These are phyloP conservation scores for Larimichthys polyactis DNA, from an alignment of 2,113 vertebrate genomes.

Conservation along the genomic window DNA sequence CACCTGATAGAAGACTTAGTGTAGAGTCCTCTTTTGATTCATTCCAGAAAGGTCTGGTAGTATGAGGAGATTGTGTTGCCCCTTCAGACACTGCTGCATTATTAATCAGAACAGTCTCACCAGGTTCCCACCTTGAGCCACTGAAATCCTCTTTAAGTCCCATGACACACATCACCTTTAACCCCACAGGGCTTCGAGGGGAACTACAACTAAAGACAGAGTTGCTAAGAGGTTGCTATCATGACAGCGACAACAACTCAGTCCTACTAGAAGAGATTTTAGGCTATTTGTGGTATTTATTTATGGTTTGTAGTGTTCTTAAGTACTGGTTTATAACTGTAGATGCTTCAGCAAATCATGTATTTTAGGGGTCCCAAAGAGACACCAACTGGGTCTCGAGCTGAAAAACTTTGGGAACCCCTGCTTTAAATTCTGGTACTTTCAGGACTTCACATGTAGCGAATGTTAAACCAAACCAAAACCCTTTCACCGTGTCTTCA, in stretches of 20 bases:
- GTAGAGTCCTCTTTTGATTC: slow-evolving; percentile 23
- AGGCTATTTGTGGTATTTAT: neutral
- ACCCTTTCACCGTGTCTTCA: slow-evolving; percentile 19
- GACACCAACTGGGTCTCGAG: too few species aligned
- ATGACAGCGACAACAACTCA: neutral
- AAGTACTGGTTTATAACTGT: too few species aligned
- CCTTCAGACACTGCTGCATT: slow-evolving; percentile 65
- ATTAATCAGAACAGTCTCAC: slow-evolving; percentile 64
- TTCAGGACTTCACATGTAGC: neutral
- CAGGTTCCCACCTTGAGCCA: slow-evolving; percentile 46
- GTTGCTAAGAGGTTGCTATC: neutral
- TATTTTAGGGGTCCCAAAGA: too few species aligned
- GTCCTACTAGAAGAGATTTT: neutral
- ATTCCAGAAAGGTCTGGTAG: slow-evolving; percentile 31
- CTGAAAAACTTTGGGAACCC: too few species aligned
- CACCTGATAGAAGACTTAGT: slow-evolving; percentile 25
- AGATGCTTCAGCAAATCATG: too few species aligned
- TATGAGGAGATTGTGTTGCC: slow-evolving; percentile 59
- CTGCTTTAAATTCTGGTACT: neutral
- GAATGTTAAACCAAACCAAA: slow-evolving; percentile 8
- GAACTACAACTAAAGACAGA: slow-evolving; percentile 4
- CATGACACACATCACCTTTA: slow-evolving; percentile 39
- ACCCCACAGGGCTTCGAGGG: neutral
- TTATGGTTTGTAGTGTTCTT: too few species aligned
- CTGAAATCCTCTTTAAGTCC: slow-evolving; percentile 56